Evolutionary conservation across 1,140 invertebrate genomes (phyloP).

Genomic region (Aphelinus certus): DNA sequence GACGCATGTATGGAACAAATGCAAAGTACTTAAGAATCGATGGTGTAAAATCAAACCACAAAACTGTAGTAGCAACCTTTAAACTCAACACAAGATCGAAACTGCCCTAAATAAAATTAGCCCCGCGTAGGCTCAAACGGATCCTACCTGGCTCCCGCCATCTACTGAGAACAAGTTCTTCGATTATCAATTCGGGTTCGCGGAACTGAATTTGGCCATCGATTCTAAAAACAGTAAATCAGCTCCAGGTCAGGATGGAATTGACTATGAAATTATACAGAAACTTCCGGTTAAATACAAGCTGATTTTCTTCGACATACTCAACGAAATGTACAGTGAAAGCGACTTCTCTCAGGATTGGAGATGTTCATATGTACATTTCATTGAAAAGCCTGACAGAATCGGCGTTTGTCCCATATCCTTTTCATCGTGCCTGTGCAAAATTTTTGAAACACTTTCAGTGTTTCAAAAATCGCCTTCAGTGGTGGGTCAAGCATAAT

Average conservation of each 20-base stretch:
- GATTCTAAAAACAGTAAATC: no score
- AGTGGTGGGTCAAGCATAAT: no score
- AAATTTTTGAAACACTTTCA: not conserved
- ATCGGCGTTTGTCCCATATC: not conserved
- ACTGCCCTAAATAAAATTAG: conserved; percentile 6
- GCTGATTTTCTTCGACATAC: not conserved
- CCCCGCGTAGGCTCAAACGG: not conserved
- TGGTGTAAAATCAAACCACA: not conserved
- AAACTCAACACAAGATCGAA: not conserved
- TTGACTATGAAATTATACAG: conserved; percentile 4
- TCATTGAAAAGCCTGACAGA: not conserved
- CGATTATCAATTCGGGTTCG: not conserved
- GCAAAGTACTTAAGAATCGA: not conserved
- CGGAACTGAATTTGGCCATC: not conserved
- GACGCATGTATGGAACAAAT: not conserved
- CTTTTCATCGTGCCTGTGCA: not conserved
- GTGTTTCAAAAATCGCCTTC: no score
- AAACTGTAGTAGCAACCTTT: conserved; percentile 17
- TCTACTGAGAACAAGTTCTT: not conserved
- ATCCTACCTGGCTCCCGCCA: not conserved
- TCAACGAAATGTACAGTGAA: not conserved
- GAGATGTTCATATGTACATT: not conserved
- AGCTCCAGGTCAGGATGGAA: conserved; percentile 20
- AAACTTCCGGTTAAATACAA: conserved; percentile 1
- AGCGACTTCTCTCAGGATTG: not conserved